Evolutionary conservation across 1,140 invertebrate species (phyloP).

Genomic region (Holcopasites calliopsidis): DNA sequence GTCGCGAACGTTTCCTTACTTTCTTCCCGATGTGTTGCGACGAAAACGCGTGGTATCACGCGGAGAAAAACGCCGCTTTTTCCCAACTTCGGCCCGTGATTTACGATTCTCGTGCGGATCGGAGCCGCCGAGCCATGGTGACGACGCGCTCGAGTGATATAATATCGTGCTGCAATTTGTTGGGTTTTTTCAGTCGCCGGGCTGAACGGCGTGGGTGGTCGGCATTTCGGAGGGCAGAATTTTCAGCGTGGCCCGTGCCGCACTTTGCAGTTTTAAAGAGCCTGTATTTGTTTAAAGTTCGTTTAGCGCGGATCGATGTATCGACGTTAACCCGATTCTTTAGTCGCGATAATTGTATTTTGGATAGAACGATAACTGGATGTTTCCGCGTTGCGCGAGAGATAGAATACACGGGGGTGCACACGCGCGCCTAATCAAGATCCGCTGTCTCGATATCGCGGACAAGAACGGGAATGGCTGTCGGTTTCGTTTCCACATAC

Average conservation of each 20-base stretch:
- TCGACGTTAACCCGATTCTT: no score
- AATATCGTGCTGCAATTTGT: slow-evolving; percentile 26
- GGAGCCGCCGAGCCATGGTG: neutral
- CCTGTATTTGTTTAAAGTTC: neutral
- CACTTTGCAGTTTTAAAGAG: neutral
- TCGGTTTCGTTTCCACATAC: slow-evolving; percentile 7
- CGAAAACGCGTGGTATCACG: slow-evolving; percentile 8
- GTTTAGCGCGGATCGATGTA: neutral
- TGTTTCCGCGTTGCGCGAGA: neutral
- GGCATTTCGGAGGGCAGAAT: neutral
- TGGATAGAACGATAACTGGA: no score
- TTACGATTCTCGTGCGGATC: slow-evolving; percentile 9
- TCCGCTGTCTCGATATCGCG: neutral
- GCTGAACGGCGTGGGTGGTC: neutral
- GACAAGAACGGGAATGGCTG: neutral
- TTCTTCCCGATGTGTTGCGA: neutral
- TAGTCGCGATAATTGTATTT: no score
- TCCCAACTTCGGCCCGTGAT: neutral
- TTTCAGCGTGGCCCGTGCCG: neutral
- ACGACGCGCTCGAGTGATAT: slow-evolving; percentile 28
- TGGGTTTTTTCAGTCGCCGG: neutral
- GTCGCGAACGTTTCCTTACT: neutral
- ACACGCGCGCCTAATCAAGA: slow-evolving; percentile 2
- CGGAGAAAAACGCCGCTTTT: neutral
- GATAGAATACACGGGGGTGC: neutral